These are phyloP conservation scores for Drosophila nigromelanica DNA, from an alignment of 1,140 invertebrate genomes.

Conservation along the genomic window DNA sequence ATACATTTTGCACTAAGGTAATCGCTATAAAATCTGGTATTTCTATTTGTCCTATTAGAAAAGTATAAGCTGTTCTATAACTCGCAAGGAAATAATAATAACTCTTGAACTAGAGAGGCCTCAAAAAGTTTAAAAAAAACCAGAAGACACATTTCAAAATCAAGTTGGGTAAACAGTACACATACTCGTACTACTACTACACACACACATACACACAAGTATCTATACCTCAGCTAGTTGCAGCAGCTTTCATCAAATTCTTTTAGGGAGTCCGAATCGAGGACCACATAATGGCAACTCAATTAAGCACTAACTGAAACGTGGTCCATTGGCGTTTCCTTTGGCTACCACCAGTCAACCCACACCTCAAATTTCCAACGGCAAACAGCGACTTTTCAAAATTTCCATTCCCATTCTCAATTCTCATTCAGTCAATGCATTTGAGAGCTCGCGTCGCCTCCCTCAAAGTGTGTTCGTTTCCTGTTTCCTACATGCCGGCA, in stretches of 20 bases:
- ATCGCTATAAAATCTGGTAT: too few species aligned
- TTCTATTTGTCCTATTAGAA: too few species aligned
- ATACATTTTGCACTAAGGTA: too few species aligned
- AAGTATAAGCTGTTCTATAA: too few species aligned
- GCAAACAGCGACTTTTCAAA: conserved; percentile 35
- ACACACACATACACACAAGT: conserved; percentile 21
- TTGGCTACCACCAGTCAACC: conserved; percentile 1
- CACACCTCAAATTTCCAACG: neutral
- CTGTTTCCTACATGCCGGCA: conserved; percentile 74
- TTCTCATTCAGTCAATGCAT: conserved; percentile 53
- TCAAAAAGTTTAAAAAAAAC: conserved; percentile 28
- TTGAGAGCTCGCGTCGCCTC: conserved; percentile 7
- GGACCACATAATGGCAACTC: conserved; percentile 67
- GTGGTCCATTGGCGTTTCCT: conserved; percentile 53
- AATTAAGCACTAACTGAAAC: conserved; percentile 73
- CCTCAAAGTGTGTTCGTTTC: conserved; percentile 49
- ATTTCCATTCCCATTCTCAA: conserved; percentile 59
- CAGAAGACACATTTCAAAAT: conserved; percentile 18
- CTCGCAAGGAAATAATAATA: too few species aligned
- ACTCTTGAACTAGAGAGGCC: neutral
- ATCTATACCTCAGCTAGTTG: neutral
- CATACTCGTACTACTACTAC: neutral
- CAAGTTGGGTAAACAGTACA: conserved; percentile 12
- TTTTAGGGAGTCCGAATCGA: conserved; percentile 9
- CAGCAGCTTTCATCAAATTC: conserved; percentile 23